These are phyloP conservation scores for Paralvinella palmiformis DNA, from an alignment of 1,140 invertebrate genomes.

Conservation along the genomic window DNA sequence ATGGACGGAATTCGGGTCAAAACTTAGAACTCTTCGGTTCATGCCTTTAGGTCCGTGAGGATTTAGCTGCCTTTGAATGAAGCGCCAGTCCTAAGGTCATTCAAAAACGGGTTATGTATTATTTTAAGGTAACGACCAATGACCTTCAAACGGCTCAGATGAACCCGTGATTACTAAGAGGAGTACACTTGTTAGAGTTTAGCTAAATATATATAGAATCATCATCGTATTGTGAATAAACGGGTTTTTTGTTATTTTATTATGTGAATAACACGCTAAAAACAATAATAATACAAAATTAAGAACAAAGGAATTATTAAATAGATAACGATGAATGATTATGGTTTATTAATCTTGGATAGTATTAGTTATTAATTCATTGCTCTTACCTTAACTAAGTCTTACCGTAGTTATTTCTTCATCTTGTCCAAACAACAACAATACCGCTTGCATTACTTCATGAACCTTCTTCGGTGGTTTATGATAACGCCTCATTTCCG, in stretches of 20 bases:
- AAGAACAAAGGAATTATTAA: not conserved
- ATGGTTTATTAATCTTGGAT: too few relatives aligned
- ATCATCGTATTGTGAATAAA: not conserved
- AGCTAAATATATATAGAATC: not conserved
- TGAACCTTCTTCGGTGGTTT: conserved; percentile 32
- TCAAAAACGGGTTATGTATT: not conserved
- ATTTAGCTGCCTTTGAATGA: conserved; percentile 6
- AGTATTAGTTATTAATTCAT: too few relatives aligned
- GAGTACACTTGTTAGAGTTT: too few relatives aligned
- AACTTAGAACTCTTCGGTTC: conserved; percentile 12
- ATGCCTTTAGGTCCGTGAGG: conserved; percentile 12
- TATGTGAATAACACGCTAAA: too few relatives aligned
- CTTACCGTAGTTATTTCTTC: conserved; percentile 22
- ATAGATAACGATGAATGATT: not conserved
- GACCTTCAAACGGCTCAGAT: not conserved
- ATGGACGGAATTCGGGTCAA: conserved; percentile 12
- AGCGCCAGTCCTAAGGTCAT: not conserved
- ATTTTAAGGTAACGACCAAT: not conserved
- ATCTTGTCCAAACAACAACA: conserved; percentile 37
- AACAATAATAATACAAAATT: not conserved
- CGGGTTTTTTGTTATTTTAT: too few relatives aligned
- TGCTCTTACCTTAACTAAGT: too few relatives aligned
- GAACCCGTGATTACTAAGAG: not conserved
- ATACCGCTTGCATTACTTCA: conserved; percentile 34
- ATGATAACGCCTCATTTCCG: conserved; percentile 34